Base-by-base conservation (phyloP, 2,113 vertebrate genomes). In the Phalacrocorax pelagicus region DNA sequence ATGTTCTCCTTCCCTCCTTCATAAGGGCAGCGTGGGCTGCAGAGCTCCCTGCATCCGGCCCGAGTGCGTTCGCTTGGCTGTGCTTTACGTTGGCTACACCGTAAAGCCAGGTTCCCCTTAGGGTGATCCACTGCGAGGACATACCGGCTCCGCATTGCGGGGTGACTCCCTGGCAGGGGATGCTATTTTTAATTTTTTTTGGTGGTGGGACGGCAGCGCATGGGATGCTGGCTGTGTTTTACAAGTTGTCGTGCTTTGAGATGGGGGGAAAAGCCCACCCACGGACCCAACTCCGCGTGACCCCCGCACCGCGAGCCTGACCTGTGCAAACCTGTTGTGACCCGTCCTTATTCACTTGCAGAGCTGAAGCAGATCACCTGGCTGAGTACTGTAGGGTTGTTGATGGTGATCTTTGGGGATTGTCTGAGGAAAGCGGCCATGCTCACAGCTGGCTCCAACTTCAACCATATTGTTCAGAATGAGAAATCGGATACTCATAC, bases 391-490 rank as follows among this genome's bases (percentile, higher is more conserved):
- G 85, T 98, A 4, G 99, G 99, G 63, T 97, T 99, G 94, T 23
- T 99, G 77, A 99, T 99, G 99, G 99, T 99, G 83, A 90, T 99
- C 59, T 99, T 99, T 6, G 99, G 99, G 18, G 99, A 99, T 9
- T 97, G 98, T n/a, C 98, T 99, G 90, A 97, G 99, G 62, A 99
- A 99, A 89, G 98, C 99, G 0, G 99, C 99, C 67, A 99, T 99
- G 99, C 98, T 99, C 47, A 99, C 99, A 0, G 99, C 99, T 0
- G 99, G 99, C 66, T 99, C 99, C 96, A 99, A 99, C 96, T 99
- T 99, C 98, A 99, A 99, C 98, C 99, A 99, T 72, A 99, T 99
- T 9, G 99, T 99, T 27, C 99, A 99, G 98, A 99, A 99, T 1
- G 99, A 99, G 90, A 99, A 99, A 59, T 99, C 99, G 5, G 99